Evolutionary conservation across 2,888 invertebrate species (phyloP).

Genomic region (Frankliniella fusca): DNA sequence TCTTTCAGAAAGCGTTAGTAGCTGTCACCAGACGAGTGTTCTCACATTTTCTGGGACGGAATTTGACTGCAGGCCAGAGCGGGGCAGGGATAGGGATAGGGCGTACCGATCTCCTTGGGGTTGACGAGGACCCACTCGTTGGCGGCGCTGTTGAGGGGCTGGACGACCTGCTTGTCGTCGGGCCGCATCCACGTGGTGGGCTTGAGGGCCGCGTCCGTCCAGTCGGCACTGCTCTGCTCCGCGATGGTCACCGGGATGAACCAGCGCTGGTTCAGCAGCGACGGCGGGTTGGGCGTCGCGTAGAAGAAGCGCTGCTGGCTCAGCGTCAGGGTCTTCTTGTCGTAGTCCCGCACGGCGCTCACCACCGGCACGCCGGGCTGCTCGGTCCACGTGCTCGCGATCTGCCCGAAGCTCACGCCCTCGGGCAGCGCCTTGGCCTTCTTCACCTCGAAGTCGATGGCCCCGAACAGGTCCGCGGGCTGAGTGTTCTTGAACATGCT

Average conservation of each 20-base stretch:
- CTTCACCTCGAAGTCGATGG: background rate
- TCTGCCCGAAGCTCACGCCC: slow-evolving; percentile 42
- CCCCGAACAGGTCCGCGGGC: background rate
- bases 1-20: too few relatives aligned
- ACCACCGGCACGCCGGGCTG: slow-evolving; percentile 47
- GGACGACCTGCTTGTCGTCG: background rate
- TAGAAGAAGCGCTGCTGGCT: slow-evolving; percentile 1
- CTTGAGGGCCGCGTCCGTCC: background rate
- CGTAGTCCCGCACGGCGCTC: slow-evolving; percentile 41
- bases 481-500: background rate
- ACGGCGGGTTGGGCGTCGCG: background rate
- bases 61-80: too few relatives aligned
- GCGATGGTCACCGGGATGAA: background rate
- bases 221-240: background rate
- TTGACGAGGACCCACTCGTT: slow-evolving; percentile 28
- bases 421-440: slow-evolving; percentile 32
- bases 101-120: background rate
- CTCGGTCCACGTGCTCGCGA: slow-evolving; percentile 50
- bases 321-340: background rate
- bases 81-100: too few relatives aligned
- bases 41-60: too few relatives aligned
- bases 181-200: background rate
- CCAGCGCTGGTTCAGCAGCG: background rate
- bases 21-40: too few relatives aligned
- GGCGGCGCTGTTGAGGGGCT: background rate